Conservation (phyloP, 37 sponge, comb jelly and placozoan genomes). For the Eunapius fragilis region DNA sequence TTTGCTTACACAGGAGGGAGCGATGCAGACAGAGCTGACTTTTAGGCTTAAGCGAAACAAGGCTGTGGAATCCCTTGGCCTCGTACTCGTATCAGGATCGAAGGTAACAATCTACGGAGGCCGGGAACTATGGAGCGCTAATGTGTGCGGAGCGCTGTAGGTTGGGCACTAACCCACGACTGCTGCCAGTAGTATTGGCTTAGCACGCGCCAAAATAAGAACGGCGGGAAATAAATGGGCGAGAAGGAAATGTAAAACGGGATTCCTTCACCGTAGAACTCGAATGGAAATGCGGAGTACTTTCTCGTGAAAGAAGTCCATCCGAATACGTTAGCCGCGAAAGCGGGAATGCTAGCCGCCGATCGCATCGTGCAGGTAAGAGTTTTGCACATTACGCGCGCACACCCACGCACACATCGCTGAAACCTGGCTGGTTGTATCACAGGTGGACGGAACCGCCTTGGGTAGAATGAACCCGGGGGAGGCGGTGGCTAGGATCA, state of each 20-base stretch:
- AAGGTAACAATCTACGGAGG: constrained; percentile 43
- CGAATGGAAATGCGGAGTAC: constrained; percentile 21
- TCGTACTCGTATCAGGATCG: constrained; percentile 67
- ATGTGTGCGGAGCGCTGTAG: background rate
- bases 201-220: background rate
- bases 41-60: constrained; percentile 49
- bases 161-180: background rate
- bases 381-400: background rate
- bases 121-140: background rate
- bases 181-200: background rate
- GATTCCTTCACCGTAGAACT: constrained; percentile 9
- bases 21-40: constrained; percentile 18
- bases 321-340: constrained; percentile 47
- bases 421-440: background rate
- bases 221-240: background rate
- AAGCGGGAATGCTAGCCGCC: constrained; percentile 62
- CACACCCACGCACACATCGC: background rate
- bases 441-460: constrained; percentile 50
- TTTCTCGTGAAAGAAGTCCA: constrained; percentile 56
- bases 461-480: constrained; percentile 30
- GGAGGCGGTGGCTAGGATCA: constrained; percentile 64
- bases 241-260: too few relatives aligned
- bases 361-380: constrained; percentile 78
- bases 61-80: constrained; percentile 66
- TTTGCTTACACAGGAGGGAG: background rate